Evolutionary conservation across 2,113 vertebrate species (phyloP).

Genomic region (Phaethornis superciliosus): DNA sequence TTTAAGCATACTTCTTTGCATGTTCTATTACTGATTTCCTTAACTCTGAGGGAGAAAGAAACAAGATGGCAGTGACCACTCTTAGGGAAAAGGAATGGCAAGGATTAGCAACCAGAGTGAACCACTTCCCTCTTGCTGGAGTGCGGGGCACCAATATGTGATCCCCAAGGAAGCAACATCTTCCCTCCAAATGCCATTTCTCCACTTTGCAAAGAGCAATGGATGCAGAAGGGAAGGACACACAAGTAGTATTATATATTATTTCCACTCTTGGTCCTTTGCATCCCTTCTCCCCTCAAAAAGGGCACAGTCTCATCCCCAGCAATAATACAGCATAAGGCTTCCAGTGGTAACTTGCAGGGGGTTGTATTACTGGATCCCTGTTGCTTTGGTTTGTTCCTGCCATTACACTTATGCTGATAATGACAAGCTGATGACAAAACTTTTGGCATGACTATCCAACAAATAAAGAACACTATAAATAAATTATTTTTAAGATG

Average conservation of each 20-base stretch:
- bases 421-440: not conserved
- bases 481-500: not conserved
- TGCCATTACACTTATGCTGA: not conserved
- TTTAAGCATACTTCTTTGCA: not conserved
- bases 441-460: not conserved
- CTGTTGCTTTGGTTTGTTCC: not conserved
- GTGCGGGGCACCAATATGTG: not conserved
- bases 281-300: not conserved
- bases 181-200: not conserved
- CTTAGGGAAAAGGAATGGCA: not conserved
- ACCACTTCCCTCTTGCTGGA: not conserved
- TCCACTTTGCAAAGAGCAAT: not conserved
- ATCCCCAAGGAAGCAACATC: not conserved
- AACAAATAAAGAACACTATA: not conserved
- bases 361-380: not conserved
- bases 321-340: not conserved
- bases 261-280: not conserved
- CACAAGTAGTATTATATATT: fast-evolving
- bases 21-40: not conserved
- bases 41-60: not conserved
- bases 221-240: not conserved
- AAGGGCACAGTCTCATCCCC: not conserved
- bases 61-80: not conserved
- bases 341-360: not conserved
- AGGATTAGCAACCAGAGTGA: not conserved